A percentile compares a stretch with the other conserved stretches of the same genome.
Conservation (phyloP, 1,140 invertebrate species). For the Antheraea pernyi region DNA sequence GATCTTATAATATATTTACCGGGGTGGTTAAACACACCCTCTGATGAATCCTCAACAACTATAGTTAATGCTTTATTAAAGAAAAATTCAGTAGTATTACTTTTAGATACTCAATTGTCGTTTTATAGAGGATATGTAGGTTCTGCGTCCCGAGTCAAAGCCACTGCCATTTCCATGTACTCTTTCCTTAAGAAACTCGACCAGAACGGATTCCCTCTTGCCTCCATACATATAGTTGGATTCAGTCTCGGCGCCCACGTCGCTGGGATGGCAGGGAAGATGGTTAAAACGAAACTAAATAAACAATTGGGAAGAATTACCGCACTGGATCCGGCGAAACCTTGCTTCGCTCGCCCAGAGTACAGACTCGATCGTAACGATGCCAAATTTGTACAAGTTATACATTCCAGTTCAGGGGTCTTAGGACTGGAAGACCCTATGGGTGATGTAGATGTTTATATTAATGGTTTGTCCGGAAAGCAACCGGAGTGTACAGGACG, state of each 20-base stretch:
- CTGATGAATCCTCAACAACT: conserved; percentile 49
- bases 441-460: conserved; percentile 63
- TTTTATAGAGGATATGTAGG: conserved; percentile 56
- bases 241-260: conserved; percentile 90
- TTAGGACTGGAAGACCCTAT: conserved; percentile 64
- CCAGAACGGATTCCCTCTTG: conserved; percentile 56
- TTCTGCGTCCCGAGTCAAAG: conserved; percentile 47
- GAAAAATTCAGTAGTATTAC: conserved; percentile 39
- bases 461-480: conserved; percentile 45
- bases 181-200: conserved; percentile 48
- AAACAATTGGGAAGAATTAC: conserved; percentile 85
- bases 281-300: conserved; percentile 78
- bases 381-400: conserved; percentile 74
- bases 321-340: conserved; percentile 86
- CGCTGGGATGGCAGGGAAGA: conserved; percentile 85
- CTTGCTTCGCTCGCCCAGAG: conserved; percentile 78
- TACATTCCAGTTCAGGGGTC: conserved; percentile 71
- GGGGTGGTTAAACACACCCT: conserved; percentile 67
- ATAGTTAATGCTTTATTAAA: conserved; percentile 50
- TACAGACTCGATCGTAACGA: conserved; percentile 65
- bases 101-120: conserved; percentile 47
- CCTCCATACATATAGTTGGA: conserved; percentile 85
- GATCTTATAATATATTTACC: conserved; percentile 30
- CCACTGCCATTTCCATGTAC: conserved; percentile 45
- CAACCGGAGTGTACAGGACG: conserved; percentile 53